These are phyloP conservation scores for Phymastichus coffea DNA, from an alignment of 1,140 invertebrate species.

Conservation along the genomic window DNA sequence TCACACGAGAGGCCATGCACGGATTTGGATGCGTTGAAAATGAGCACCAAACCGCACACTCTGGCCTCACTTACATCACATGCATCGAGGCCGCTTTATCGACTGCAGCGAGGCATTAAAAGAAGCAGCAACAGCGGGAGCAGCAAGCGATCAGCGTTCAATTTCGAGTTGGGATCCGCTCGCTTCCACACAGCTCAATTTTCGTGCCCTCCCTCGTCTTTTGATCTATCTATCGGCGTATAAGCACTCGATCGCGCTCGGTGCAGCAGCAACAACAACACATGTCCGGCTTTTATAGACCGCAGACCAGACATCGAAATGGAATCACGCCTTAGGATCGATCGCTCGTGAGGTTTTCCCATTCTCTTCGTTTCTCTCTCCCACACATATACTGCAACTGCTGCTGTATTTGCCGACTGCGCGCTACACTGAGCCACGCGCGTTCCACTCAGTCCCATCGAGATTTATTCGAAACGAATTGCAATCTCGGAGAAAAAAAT, in stretches of 20 bases:
- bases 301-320: conserved; percentile 41
- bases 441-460: not conserved
- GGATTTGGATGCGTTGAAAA: no score
- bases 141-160: no score
- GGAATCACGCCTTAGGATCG: conserved; percentile 38
- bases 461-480: conserved; percentile 18
- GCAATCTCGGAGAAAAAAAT: conserved; percentile 9
- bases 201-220: not conserved
- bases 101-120: no score
- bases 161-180: not conserved
- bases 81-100: no score
- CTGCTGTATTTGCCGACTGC: no score
- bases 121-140: no score
- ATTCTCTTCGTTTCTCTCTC: conserved; percentile 3
- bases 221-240: conserved; percentile 8
- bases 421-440: not conserved
- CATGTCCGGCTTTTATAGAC: conserved; percentile 14
- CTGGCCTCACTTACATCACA: no score
- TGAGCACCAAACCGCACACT: no score
- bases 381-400: not conserved
- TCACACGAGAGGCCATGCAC: no score
- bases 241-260: conserved; percentile 3
- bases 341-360: conserved; percentile 3
- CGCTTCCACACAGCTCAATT: not conserved
- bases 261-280: not conserved